Base-by-base conservation (phyloP, 1,140 invertebrate species). In the Piezodorus guildinii region DNA sequence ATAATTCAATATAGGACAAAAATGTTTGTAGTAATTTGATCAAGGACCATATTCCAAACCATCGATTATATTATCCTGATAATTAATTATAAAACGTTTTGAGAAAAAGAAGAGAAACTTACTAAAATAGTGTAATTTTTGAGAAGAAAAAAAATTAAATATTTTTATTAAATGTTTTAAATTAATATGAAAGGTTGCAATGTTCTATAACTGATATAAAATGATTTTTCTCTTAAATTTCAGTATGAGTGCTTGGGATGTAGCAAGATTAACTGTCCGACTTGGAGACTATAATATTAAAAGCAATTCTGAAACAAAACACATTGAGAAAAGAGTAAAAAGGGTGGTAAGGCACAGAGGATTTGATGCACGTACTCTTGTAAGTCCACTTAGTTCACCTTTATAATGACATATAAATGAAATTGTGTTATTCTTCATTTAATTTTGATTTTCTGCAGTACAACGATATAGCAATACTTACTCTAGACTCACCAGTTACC, bases 191-290 rank as follows among this genome's bases (percentile, higher is more conserved):
- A 39, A 39, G 1, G 12, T 10, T 39, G 2, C 12, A 39, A 39
- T 39, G 12, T 6, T 39, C 34, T 39, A 39, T 39, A 39, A 39
- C 34, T 39, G 34, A 10, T 39, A 10, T 1, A 39, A 39, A 39
- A 39, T 39, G 9, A 39, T 10, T 39, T 9, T 52, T 19, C 23
- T 52, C 14, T 52, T 52, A 16, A 63, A 64, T 80, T 82, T 17
- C 73, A 92, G 90, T 63, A 91, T 94, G 90, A 91, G 83, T 54
- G 87, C 87, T 1, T 88, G 85, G 83, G 90, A 93, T 73, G 90
- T 93, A 0, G 85, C 87, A 0, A 80, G 86, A 61, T 70, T 94
- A 21, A 88, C 85, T 2, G 87, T 89, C 1, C 80, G 86, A 62
- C 76, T 93, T 14, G 90, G 89, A 0, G 90, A 91, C 71, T 81